Conservation (phyloP, 2,113 vertebrate genomes). For the Trochalopteron elliotii region DNA sequence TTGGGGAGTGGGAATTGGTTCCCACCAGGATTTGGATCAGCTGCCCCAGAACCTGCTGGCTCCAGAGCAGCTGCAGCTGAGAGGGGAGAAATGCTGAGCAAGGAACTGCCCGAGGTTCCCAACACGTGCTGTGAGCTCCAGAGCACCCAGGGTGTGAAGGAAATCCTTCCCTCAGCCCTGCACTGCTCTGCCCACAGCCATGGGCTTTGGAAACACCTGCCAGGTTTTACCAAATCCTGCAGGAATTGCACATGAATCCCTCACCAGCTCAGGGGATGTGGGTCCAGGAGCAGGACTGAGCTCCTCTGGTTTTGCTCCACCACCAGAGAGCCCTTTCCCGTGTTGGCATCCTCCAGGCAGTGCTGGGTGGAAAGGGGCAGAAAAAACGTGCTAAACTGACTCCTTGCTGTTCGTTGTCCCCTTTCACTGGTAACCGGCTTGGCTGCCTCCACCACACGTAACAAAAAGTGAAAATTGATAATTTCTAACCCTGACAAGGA, state of each 20-base stretch:
- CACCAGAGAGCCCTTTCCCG: background rate
- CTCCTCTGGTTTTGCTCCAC: background rate
- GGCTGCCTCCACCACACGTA: background rate
- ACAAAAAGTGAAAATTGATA: background rate
- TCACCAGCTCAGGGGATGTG: background rate
- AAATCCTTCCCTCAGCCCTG: background rate
- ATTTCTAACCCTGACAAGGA: background rate
- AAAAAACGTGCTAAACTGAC: accelerated
- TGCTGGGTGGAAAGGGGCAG: background rate
- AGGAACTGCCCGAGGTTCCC: background rate
- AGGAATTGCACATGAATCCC: background rate
- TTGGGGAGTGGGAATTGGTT: background rate
- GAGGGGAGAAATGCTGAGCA: background rate
- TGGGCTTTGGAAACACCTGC: background rate
- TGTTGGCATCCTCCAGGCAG: background rate
- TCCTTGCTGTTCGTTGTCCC: background rate
- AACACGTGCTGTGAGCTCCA: background rate
- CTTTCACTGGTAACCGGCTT: background rate
- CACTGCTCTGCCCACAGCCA: background rate
- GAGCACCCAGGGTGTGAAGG: background rate
- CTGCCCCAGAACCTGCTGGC: background rate
- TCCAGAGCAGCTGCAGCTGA: background rate
- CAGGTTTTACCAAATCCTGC: background rate
- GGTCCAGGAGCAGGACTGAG: background rate
- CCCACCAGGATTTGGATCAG: background rate